Evolutionary conservation across 2,888 invertebrate species (phyloP).

Genomic region (Thera obeliscata): DNA sequence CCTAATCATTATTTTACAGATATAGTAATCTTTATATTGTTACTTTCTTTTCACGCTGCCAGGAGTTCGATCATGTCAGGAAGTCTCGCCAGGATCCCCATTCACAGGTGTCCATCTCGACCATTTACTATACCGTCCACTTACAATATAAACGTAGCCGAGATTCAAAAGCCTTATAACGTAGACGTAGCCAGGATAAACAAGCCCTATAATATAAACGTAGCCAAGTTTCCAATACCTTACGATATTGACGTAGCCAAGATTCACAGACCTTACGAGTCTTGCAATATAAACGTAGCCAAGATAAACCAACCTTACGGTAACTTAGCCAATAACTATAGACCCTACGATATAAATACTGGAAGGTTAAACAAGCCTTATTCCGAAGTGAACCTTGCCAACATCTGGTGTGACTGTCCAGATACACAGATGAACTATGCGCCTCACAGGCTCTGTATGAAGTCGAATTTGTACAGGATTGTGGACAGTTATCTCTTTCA

Average conservation of each 20-base stretch:
- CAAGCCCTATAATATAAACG: not conserved
- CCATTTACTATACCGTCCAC: constrained; percentile 40
- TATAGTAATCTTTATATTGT: not conserved
- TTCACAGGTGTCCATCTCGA: constrained; percentile 77
- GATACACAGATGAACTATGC: constrained; percentile 67
- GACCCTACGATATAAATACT: not conserved
- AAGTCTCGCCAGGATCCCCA: constrained; percentile 79
- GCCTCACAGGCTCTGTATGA: constrained; percentile 68
- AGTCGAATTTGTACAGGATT: constrained; percentile 63
- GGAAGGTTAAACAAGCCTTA: constrained; percentile 14
- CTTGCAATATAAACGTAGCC: not conserved
- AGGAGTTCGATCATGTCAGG: constrained; percentile 80
- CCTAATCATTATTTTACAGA: not conserved
- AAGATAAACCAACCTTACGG: not conserved
- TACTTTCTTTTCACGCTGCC: constrained; percentile 66
- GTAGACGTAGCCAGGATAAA: not conserved
- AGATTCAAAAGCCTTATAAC: not conserved
- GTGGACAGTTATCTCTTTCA: constrained; percentile 68
- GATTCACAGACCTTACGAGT: not conserved
- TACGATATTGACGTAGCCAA: not conserved
- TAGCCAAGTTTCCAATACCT: not conserved
- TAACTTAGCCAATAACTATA: not conserved
- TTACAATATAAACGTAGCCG: constrained; percentile 3
- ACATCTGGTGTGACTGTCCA: constrained; percentile 70
- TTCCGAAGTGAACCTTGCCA: constrained; percentile 54